Base-by-base conservation (phyloP, 2,797 vertebrate genomes). In the Adrianichthys oophorus region DNA sequence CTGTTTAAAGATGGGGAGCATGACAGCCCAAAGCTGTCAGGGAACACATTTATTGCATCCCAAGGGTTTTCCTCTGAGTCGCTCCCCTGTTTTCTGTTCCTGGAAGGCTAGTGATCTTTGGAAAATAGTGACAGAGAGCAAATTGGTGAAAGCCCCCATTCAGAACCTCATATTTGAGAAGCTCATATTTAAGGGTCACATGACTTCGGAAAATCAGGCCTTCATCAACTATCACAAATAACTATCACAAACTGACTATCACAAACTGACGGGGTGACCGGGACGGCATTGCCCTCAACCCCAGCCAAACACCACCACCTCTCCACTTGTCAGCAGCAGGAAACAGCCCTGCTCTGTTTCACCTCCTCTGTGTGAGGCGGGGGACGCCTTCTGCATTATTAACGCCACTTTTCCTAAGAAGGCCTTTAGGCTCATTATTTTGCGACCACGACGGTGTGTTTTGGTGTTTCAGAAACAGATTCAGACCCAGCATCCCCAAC, bases 321-420 rank as follows among this genome's bases (percentile, higher is more conserved):
- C 41, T 42, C 53, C 40, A 57, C 13, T 26, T 32, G 29, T 37
- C 32, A 12, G 32, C 26, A 26, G 26, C 26, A 26, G 29, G 32
- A 10, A 37, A 12, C 47, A n/a, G 6, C 53, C 48, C 12, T 23
- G 48, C 53, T 58, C 68, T 48, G 49, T 59, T 26, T 68, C 42
- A 52, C 65, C 76, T 47, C 80, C 83, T 77, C 78, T 60, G 67
- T 56, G 88, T 66, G 78, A 90, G 87, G 84, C 78, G 46, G 82
- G 32, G 75, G 89, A 82, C 87, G 85, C 69, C 75, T 63, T 68
- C 88, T 93, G 83, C 90, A 92, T 92, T 90, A 92, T 91, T 92
- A 82, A 92, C 87, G 83, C 86, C 86, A 84, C 90, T 91, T 91
- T 88, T 90, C 85, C 90, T 92, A 37, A 37, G 90, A 92, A 92